Evolutionary conservation across 35 echinoderm and acorn worm genomes (phyloP), one percentile per base, ranked within the genome.

Genomic region (Amphiura filiformis): DNA sequence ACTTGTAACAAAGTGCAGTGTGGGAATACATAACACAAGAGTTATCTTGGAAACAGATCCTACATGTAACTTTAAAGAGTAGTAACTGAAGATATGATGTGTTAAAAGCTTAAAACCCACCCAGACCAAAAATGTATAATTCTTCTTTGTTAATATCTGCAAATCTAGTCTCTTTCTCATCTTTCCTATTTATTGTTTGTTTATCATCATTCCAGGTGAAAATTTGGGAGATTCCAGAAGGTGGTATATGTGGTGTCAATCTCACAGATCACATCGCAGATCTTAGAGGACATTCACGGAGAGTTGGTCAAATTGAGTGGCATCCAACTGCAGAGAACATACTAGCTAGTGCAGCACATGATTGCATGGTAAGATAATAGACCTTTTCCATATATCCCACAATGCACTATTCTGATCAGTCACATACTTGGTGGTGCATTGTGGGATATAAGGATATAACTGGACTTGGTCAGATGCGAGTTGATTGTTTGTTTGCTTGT

Each of bases 311-410:
- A 31, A 87, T 99, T 20, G 93, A 99, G 35, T 99, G 96, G 96
- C 96, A 99, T 65, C 96, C 96, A 20, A 95, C 96, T 18, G 96
- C 96, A 26, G 78, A 77, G 36, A 89, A 87, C 38, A 93, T 99
- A 56, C 79, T 99, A 75, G 93, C 93, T 39, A 99, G 96, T 65
- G 90, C 75, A 57, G 93, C 87, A 13, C 93, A 89, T 90, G 96
- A 99, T 90, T 82, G 76, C 33, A 76, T 88, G 93, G 96, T 99
- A 91, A 37, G 40, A 23, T 65, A 18, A 26, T 0, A n/a, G n/a
- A n/a, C n/a, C n/a, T n/a, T n/a, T n/a, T n/a, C n/a, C n/a, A n/a
- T n/a, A n/a, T 30, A 65, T 0, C 31, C n/a, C n/a, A n/a, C n/a
- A n/a, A n/a, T n/a, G n/a, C n/a, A n/a, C n/a, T n/a, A n/a, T n/a